Percentiles rank a stretch among this genome's conserved stretches.
Conservation (phyloP, 2,113 vertebrate genomes). For the Malurus elegans region DNA sequence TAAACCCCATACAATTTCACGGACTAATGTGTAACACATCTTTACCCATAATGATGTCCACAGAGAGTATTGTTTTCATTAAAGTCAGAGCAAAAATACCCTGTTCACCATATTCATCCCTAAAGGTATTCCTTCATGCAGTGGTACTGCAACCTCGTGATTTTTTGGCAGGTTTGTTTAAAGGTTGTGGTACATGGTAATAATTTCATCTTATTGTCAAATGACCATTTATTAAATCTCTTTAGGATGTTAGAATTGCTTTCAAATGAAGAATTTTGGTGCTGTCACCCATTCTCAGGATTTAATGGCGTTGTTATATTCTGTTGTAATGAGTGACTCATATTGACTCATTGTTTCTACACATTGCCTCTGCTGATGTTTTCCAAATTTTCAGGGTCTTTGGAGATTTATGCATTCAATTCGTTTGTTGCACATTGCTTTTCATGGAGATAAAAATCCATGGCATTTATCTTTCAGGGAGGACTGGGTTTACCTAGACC, state of each 20-base stretch:
- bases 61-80: not conserved
- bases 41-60: not conserved
- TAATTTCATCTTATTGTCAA: not conserved
- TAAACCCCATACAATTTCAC: not conserved
- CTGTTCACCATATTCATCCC: not conserved
- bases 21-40: not conserved
- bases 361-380: not conserved
- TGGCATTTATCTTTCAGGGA: not conserved
- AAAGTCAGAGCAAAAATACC: not conserved
- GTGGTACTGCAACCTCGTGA: not conserved
- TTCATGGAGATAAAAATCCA: not conserved
- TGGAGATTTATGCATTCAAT: not conserved
- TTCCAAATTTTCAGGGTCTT: not conserved
- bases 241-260: not conserved
- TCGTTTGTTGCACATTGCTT: fast-evolving
- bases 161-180: not conserved
- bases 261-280: not conserved
- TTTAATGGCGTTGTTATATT: not conserved
- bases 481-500: not conserved
- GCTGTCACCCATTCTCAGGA: not conserved
- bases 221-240: not conserved
- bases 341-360: not conserved
- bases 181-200: not conserved
- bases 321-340: not conserved
- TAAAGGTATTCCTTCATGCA: not conserved